These are phyloP conservation scores for Eupithecia inturbata DNA, from an alignment of 2,888 invertebrate species.

Conservation along the genomic window DNA sequence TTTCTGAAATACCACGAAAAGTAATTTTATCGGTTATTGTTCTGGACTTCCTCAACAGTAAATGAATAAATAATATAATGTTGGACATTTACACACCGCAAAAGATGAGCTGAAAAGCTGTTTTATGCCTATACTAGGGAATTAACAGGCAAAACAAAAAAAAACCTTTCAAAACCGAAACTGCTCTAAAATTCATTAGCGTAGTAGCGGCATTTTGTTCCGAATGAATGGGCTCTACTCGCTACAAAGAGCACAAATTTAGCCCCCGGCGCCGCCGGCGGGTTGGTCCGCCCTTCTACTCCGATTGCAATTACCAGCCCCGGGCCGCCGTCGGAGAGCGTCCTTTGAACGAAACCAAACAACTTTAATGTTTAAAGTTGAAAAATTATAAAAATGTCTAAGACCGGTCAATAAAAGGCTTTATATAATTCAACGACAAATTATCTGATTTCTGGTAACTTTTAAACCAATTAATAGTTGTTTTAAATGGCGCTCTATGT, in stretches of 20 bases:
- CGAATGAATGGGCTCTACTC: not conserved
- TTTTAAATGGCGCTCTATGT: too few relatives aligned
- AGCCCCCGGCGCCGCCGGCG: conserved; percentile 43
- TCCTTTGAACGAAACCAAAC: conserved; percentile 5
- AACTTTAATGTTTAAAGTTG: not conserved
- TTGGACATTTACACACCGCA: not conserved
- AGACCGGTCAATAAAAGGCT: not conserved
- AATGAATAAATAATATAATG: too few relatives aligned
- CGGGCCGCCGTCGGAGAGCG: conserved; percentile 31
- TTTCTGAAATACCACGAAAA: too few relatives aligned
- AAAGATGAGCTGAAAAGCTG: not conserved
- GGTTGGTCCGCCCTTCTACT: conserved; percentile 51
- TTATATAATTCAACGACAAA: too few relatives aligned
- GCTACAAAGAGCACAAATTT: conserved; percentile 28
- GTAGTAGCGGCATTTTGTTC: conserved; percentile 1
- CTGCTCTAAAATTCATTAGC: conserved; percentile 2
- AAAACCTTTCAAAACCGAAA: not conserved
- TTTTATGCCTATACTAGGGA: not conserved
- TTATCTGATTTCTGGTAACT: too few relatives aligned
- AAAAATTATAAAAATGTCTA: not conserved
- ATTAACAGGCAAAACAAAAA: not conserved
- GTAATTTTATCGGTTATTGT: too few relatives aligned
- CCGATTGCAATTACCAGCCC: conserved; percentile 55
- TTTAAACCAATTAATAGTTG: too few relatives aligned
- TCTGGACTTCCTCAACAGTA: too few relatives aligned